Percentiles rank a stretch among this genome's conserved stretches.
Evolutionary conservation across 1,140 invertebrate species (phyloP).

Genomic region (Fopius arisanus): DNA sequence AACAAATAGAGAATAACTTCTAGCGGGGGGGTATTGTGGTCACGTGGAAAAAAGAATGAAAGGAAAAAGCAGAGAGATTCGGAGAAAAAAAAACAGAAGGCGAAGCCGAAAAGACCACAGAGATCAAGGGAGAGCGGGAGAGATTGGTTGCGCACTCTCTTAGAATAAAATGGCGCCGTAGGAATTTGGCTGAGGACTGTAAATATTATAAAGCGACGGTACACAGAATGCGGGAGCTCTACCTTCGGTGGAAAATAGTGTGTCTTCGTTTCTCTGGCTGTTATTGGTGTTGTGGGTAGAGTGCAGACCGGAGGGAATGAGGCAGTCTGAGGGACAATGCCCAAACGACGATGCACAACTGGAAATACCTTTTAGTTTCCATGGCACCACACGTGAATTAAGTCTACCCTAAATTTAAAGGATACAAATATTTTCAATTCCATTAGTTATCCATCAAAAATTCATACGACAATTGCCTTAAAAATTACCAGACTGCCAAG

Average conservation of each 20-base stretch:
- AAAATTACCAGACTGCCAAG: too few relatives aligned
- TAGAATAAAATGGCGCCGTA: constrained; percentile 52
- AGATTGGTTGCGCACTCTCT: neutral
- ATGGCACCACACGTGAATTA: neutral
- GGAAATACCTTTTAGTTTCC: neutral
- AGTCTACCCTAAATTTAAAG: neutral
- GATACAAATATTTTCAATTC: neutral
- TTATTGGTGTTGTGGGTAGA: neutral
- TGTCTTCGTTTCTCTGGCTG: neutral
- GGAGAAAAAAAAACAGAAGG: neutral
- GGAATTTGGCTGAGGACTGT: constrained; percentile 56
- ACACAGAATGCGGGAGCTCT: constrained; percentile 53
- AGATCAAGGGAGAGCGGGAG: neutral
- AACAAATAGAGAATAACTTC: neutral
- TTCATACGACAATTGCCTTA: too few relatives aligned
- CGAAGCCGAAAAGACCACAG: neutral
- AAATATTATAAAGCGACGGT: constrained; percentile 59
- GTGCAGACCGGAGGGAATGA: neutral
- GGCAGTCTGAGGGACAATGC: constrained; percentile 11
- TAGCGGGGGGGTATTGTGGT: neutral
- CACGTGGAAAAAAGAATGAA: neutral
- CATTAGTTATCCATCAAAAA: too few relatives aligned
- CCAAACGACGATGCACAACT: constrained; percentile 6
- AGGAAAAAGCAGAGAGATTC: neutral
- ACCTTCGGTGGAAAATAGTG: constrained; percentile 11